Evolutionary conservation across 1,140 invertebrate species (phyloP).

Genomic region (Cydia strobilella): DNA sequence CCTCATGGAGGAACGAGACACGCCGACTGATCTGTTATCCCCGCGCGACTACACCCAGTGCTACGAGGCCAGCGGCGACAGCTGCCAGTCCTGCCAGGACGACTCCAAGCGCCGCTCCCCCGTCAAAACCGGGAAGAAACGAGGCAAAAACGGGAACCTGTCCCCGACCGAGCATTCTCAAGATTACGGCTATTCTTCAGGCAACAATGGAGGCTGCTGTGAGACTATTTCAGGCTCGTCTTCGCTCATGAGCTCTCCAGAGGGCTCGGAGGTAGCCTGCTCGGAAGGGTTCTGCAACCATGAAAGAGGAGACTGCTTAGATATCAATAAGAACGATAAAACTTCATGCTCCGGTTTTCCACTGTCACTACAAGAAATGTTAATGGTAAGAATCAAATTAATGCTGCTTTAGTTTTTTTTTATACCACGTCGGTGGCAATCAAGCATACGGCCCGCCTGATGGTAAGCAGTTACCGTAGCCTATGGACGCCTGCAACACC

Average conservation of each 20-base stretch:
- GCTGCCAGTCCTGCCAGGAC: constrained; percentile 66
- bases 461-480: too few species aligned
- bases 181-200: constrained; percentile 92
- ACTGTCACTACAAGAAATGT: constrained; percentile 85
- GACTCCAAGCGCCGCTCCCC: constrained; percentile 60
- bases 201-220: constrained; percentile 85
- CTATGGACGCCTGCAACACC: too few species aligned
- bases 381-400: constrained; percentile 80
- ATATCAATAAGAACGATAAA: constrained; percentile 72
- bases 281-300: constrained; percentile 91
- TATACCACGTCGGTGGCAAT: too few species aligned
- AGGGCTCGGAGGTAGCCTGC: constrained; percentile 92
- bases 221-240: constrained; percentile 83
- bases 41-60: constrained; percentile 60
- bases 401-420: too few species aligned
- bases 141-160: constrained; percentile 76
- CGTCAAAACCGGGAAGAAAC: constrained; percentile 61
- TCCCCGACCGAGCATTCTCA: constrained; percentile 86
- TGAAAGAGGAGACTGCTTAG: constrained; percentile 81
- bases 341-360: constrained; percentile 71
- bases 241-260: constrained; percentile 88
- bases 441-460: too few species aligned
- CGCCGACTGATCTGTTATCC: constrained; percentile 66
- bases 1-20: constrained; percentile 68
- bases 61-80: constrained; percentile 58